Base-by-base conservation (phyloP, 2,797 vertebrate species). In the Melanotaenia boesemani region DNA sequence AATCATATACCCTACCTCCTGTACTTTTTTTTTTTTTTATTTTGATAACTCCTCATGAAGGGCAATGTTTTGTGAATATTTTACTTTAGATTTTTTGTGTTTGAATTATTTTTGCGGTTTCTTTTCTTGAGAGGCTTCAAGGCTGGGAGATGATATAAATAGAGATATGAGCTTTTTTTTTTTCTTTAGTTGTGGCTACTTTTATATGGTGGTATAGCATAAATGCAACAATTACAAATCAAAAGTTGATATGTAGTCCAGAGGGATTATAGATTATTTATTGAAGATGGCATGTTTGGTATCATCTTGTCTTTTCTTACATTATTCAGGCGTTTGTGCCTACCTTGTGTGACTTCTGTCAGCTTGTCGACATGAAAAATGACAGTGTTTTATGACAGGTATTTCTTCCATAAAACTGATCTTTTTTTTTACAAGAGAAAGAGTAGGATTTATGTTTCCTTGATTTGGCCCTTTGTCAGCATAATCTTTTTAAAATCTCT, bases 381-480 rank as follows among this genome's bases (percentile, higher is more conserved):
- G 57, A 60, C 18, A 46, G 4, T 0, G 10, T 52, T 81, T 76
- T 39, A 60, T 36, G 63, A 70, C 28, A 24, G 24, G 59, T 4
- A 34, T 70, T 63, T 54, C 15, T 63, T 32, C 22, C n/a, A 64
- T 74, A 67, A 84, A 81, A 76, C 30, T 24, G 48, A 66, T 44
- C 41, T 80, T 72, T 79, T 81, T 68, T 79, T 26, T 34, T 16
- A 36, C 28, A 0, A 10, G 67, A 20, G 44, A 62, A 69, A 67
- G n/a, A 79, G 13, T 32, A 4, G 39, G 63, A 58, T 82, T 37
- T 68, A 60, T 67, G 41, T 46, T 77, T 67, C 10, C 58, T 26
- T 81, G 8, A 63, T 74, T 65, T 72, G 44, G 72, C 50, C 62
- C 74, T 66, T 80, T 70, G 56, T 79, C 69, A 71, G 73, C 72